phyloP scores from a whole-genome alignment of 2,113 vertebrate genomes.

The Megaceryle maxima region DNA sequence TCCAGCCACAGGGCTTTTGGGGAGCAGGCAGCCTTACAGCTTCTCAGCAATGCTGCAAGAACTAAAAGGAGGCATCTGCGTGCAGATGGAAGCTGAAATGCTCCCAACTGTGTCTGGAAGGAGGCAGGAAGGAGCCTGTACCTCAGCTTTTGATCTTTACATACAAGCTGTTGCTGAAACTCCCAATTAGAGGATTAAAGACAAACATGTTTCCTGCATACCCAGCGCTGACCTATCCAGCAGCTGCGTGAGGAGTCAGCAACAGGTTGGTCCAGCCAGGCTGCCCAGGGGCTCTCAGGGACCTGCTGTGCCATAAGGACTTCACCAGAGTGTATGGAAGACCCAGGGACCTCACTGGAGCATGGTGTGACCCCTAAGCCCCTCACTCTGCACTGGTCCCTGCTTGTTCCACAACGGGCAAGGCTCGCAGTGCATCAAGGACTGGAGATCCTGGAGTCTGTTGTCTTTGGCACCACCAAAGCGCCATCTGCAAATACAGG shows the following conservation, averaged over 20 bases:
- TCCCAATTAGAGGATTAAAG: conserved; percentile 25
- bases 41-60: neutral
- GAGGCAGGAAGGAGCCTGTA: conserved; percentile 10
- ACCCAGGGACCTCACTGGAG: neutral
- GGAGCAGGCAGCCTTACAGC: neutral
- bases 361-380: neutral
- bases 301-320: neutral
- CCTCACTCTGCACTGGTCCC: neutral
- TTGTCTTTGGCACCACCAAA: neutral
- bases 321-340: neutral
- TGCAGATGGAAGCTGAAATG: neutral
- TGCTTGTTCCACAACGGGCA: neutral
- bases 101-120: neutral
- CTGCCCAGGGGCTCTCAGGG: neutral
- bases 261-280: conserved; percentile 2
- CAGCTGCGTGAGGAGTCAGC: neutral
- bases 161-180: neutral
- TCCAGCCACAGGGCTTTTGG: fast-evolving
- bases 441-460: neutral
- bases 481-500: neutral
- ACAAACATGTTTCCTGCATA: neutral
- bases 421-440: fast-evolving
- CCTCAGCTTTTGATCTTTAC: neutral
- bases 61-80: neutral
- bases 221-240: neutral